phyloP scores from a whole-genome alignment of 1,140 invertebrate species.

The Tenebrio molitor region DNA sequence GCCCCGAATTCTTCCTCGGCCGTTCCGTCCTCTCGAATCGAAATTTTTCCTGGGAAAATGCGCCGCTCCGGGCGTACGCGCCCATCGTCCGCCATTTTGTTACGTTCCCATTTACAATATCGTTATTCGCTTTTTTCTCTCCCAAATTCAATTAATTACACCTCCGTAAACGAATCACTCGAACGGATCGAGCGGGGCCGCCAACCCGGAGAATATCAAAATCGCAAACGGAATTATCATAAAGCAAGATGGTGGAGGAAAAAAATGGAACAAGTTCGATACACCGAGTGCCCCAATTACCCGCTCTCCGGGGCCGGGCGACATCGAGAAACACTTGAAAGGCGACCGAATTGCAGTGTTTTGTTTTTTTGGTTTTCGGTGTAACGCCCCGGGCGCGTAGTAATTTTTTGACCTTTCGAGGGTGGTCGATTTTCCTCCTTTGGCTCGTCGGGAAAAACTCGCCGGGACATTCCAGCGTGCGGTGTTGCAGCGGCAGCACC shows the following conservation, averaged over 20 bases:
- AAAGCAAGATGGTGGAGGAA: no score
- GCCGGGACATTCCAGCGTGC: no score
- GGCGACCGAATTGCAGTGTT: no score
- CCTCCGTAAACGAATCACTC: conserved; percentile 17
- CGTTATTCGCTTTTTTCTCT: not conserved
- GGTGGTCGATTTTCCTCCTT: no score
- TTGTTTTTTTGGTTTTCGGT: no score
- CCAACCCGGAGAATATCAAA: conserved; percentile 11
- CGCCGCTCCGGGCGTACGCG: not conserved
- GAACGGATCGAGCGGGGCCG: conserved; percentile 19
- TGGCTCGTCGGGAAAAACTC: no score
- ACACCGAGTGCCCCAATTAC: not conserved
- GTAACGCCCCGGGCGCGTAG: no score
- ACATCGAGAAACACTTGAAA: no score
- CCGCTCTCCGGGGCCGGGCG: no score
- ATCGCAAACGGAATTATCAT: not conserved
- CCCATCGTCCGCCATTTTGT: no score
- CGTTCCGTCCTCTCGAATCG: not conserved
- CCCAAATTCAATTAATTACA: conserved; percentile 22
- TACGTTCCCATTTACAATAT: not conserved
- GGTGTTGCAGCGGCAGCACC: not conserved
- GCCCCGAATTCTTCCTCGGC: not conserved
- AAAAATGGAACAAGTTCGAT: not conserved
- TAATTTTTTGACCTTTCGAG: no score
- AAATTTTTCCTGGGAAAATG: not conserved